Evolutionary conservation across 2,888 invertebrate species (phyloP).

Genomic region (Lutraria lutraria): DNA sequence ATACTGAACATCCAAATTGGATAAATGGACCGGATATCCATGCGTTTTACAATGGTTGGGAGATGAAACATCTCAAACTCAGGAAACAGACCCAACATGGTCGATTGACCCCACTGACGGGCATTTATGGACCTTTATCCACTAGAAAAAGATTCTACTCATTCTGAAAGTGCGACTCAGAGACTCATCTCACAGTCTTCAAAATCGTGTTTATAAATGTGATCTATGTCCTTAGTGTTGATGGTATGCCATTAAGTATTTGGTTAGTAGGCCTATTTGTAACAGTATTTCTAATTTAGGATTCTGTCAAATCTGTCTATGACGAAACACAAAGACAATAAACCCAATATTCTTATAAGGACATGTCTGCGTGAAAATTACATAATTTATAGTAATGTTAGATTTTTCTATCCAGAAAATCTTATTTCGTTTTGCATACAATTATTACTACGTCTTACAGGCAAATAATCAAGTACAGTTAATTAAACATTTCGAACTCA

Average conservation of each 20-base stretch:
- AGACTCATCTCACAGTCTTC: not conserved
- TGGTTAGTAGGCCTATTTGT: no score
- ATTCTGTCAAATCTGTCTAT: no score
- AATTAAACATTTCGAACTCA: no score
- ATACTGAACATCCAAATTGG: not conserved
- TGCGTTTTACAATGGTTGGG: slow-evolving; percentile 32
- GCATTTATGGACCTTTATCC: not conserved
- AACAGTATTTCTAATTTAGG: no score
- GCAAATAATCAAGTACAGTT: no score
- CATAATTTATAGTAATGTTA: no score
- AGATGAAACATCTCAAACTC: not conserved
- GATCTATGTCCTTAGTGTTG: not conserved
- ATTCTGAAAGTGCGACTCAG: not conserved
- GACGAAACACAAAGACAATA: no score
- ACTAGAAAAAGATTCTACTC: not conserved
- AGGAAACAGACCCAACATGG: not conserved
- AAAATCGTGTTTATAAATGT: not conserved
- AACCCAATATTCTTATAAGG: no score
- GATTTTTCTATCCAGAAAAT: no score
- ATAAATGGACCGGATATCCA: slow-evolving; percentile 33
- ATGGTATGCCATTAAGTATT: not conserved
- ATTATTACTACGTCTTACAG: no score
- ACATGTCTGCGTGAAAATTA: no score
- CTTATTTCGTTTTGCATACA: no score
- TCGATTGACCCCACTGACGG: not conserved